phyloP scores from a whole-genome alignment of 2,113 vertebrate species.

The Tonatia bakeri region DNA sequence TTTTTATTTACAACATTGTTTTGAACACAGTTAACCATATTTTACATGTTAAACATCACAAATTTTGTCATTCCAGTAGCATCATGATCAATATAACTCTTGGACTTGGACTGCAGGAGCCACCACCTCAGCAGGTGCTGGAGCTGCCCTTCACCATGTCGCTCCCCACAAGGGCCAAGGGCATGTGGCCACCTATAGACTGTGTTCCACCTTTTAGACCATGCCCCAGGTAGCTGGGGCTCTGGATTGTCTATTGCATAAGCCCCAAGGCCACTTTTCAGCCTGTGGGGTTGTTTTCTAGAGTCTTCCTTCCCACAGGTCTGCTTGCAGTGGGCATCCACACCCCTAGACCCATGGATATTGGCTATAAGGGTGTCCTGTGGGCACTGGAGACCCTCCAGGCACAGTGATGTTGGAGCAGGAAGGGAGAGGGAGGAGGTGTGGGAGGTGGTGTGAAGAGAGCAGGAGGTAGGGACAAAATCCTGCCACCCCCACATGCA shows the following conservation, averaged over 20 bases:
- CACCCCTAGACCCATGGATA: neutral
- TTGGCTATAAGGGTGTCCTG: neutral
- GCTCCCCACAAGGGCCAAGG: neutral
- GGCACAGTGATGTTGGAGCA: neutral
- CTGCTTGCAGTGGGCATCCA: fast-evolving
- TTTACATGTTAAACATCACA: neutral
- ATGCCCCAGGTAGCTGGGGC: neutral
- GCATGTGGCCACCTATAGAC: neutral
- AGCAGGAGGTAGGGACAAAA: neutral
- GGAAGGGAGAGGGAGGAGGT: neutral
- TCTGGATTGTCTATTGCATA: neutral
- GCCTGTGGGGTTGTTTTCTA: neutral
- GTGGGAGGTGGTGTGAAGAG: neutral
- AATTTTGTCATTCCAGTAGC: neutral
- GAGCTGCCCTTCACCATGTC: neutral
- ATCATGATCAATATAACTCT: neutral
- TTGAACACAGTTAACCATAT: neutral
- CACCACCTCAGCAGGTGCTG: neutral
- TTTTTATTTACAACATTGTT: neutral
- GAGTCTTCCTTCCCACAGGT: neutral
- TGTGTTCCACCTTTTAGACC: neutral
- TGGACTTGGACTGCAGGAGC: neutral
- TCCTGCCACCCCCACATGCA: neutral
- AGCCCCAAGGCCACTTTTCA: neutral
- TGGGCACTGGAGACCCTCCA: neutral